Conservation (phyloP, 2,888 invertebrate genomes). For the Hypercompe scribonia region DNA sequence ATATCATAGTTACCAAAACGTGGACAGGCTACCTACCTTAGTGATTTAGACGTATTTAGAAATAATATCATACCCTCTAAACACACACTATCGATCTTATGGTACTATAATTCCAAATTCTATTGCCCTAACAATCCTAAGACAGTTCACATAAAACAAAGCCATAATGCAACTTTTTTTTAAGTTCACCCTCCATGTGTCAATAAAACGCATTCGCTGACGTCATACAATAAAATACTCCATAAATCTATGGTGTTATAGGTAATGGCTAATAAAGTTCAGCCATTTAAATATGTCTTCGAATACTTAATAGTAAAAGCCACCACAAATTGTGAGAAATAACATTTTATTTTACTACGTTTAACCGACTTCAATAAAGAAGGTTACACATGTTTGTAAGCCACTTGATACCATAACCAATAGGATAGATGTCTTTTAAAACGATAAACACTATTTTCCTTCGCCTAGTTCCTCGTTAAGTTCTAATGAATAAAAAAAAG, state of each 20-base stretch:
- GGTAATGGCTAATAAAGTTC: constrained; percentile 28
- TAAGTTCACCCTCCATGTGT: constrained; percentile 16
- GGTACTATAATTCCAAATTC: background rate
- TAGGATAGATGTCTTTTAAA: too few relatives aligned
- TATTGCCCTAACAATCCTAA: background rate
- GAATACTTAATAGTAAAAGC: background rate
- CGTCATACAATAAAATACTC: constrained; percentile 40
- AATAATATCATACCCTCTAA: too few relatives aligned
- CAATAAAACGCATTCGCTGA: constrained; percentile 50
- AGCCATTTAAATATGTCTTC: constrained; percentile 34
- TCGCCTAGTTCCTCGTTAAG: too few relatives aligned
- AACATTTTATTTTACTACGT: background rate
- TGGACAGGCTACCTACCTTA: too few relatives aligned
- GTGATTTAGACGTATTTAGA: too few relatives aligned
- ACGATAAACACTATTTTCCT: too few relatives aligned
- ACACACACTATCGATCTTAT: too few relatives aligned
- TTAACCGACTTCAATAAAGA: background rate
- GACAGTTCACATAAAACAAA: constrained; percentile 1
- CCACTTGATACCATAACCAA: too few relatives aligned
- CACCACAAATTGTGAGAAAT: background rate
- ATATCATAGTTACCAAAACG: too few relatives aligned
- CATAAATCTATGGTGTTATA: constrained; percentile 37
- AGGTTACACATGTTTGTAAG: too few relatives aligned
- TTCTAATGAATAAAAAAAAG: too few relatives aligned
- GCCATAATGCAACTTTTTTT: constrained; percentile 28